Evolutionary conservation across 2,113 vertebrate species (phyloP), one percentile per base, ranked within the genome.

Genomic region (Spilogale gracilis): DNA sequence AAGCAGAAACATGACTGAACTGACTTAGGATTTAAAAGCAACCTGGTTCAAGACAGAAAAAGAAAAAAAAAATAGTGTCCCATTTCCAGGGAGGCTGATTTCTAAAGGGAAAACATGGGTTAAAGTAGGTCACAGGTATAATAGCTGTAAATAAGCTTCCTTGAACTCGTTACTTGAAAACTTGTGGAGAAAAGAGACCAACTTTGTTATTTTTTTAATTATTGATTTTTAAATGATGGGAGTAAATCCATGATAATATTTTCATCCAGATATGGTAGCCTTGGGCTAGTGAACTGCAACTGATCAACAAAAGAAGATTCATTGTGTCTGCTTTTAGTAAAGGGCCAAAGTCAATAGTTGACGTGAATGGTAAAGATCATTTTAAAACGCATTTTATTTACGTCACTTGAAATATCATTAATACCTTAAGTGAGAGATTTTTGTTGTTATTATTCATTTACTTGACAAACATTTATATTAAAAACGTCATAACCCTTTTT

Each of bases 1-100:
- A 98, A 54, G 78, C 96, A 58, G 99, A 99, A 97, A 67, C 97
- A 52, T 99, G 91, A 97, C 32, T 61, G 21, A 58, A 25, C 1
- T 32, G 16, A 82, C 10, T 69, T 63, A 10, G 45, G 4, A 23
- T 43, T 80, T 54, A 14, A 60, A 27, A 56, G 93, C 94, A 52
- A 67, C 56, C 71, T 79, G 80, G 56, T 89, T 97, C 73, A 50
- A 93, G 71, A 54, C 25, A 1, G 50, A 79, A 48, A 76, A 25
- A 76, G 23, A 48, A 65, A 30, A 50, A 58, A 13, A n/a, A 21
- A 25, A 21, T n/a, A 13, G 30, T 61, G 58, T 83, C 79, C 65
- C n/a, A 27, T 74, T 93, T 73, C 69, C 18, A 81, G 76, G 78
- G 67, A 85, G n/a, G 63, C 92, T 11, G 63, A 82, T 71, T 96